These are phyloP conservation scores for Nebria brevicollis DNA, from an alignment of 2,888 invertebrate species.

Conservation along the genomic window DNA sequence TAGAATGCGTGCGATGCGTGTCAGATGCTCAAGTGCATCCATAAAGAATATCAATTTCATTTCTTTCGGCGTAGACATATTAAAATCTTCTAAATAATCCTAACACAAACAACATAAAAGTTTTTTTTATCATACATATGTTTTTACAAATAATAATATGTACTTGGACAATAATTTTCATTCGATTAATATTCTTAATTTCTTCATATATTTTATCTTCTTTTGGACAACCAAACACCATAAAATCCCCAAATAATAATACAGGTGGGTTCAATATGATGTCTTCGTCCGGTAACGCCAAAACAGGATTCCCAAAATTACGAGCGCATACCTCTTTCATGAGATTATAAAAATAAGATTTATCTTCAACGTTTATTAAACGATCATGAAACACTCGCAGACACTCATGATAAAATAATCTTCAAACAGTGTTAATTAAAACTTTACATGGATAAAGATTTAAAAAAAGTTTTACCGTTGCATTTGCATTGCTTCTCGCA, in stretches of 20 bases:
- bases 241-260: slow-evolving; percentile 87
- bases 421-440: slow-evolving; percentile 57
- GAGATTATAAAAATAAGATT: slow-evolving; percentile 79
- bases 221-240: slow-evolving; percentile 76
- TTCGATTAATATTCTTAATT: slow-evolving; percentile 76
- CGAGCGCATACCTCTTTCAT: slow-evolving; percentile 74
- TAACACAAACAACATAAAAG: slow-evolving; percentile 55
- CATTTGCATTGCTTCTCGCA: slow-evolving; percentile 75
- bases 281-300: slow-evolving; percentile 69
- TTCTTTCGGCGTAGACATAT: slow-evolving; percentile 78
- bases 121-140: too few relatives aligned
- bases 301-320: slow-evolving; percentile 70
- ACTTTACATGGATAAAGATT: too few relatives aligned
- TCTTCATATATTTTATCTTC: slow-evolving; percentile 85
- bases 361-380: slow-evolving; percentile 83
- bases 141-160: slow-evolving; percentile 49
- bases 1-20: slow-evolving; percentile 85
- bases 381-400: slow-evolving; percentile 92
- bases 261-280: slow-evolving; percentile 72
- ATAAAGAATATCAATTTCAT: slow-evolving; percentile 89
- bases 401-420: slow-evolving; percentile 92
- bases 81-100: slow-evolving; percentile 89
- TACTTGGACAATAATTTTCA: slow-evolving; percentile 77
- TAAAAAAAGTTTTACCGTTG: slow-evolving; percentile 65
- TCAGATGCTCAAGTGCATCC: slow-evolving; percentile 89